Evolutionary conservation across 2,797 vertebrate genomes (phyloP), one percentile per base, ranked within the genome.

Genomic region (Acridotheres tristis): DNA sequence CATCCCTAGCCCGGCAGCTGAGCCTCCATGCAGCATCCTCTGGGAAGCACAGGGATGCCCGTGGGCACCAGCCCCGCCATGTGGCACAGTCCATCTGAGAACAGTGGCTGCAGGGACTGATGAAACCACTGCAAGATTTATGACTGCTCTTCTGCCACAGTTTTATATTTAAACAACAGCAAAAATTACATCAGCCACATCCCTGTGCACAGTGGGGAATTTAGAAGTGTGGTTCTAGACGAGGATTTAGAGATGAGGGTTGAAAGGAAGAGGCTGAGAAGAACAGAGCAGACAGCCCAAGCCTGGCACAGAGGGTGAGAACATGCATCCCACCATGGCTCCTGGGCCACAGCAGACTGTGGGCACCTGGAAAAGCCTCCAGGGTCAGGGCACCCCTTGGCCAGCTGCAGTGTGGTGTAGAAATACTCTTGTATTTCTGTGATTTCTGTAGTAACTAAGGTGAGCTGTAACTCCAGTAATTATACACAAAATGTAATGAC

Each of bases 41-140:
- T 1, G 21, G 21, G 25, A 57, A 6, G 38, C 40, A 11, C 3
- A 4, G 73, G 2, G 25, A 4, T 26, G 43, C 11, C 34, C 32
- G 4, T 0, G 1, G 45, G 22, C 59, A 16, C 47, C 13, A 1
- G 43, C 27, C n/a, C 34, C 1, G 0, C 19, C 36, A 2, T 0
- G 0, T 15, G 78, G 7, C 8, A 22, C 54, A 45, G 15, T 14
- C 13, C 40, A 5, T 5, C 47, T 7, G 8, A 26, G 53, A 23
- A 13, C 1, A 3, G 13, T 0, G 1, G 15, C 51, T 51, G 3
- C 1, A 67, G n/a, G 45, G 30, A 71, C 19, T 2, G 5, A 5
- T 4, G 16, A 7, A 54, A 43, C 30, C 11, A 9, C 53, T 23
- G 19, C 1, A 21, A 16, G 8, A 5, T 48, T 42, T 25, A 10